Evolutionary conservation across 1,140 invertebrate genomes (phyloP), one percentile per base, ranked within the genome.

Genomic region (Magallana gigas): DNA sequence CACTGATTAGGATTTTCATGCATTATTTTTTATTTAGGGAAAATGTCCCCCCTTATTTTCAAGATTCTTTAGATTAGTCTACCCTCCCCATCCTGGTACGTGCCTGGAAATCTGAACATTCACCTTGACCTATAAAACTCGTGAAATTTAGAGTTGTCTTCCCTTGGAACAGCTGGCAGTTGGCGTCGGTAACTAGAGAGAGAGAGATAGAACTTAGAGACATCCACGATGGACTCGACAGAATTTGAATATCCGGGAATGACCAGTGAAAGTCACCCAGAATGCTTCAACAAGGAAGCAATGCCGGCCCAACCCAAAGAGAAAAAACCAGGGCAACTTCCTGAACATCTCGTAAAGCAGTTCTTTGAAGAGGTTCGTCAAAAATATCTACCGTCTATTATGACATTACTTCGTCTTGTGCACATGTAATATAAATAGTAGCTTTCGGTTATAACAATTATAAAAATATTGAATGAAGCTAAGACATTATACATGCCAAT

Each of bases 261-360:
- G 57, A 89, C 90, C 7, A 88, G 90, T 14, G 88, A 92, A 64
- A 84, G 83, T 0, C 86, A 91, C 80, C 92, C 93, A 9, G 90
- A 90, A 60, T 64, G 89, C 1, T 93, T 94, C 85, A 91, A 90
- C 64, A 89, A 86, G 14, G 59, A 76, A 76, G 88, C 90, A 0
- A 90, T 91, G 71, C 94, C 93, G 2, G 59, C 90, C 0, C 91
- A 91, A 18, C 89, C 92, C 0, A 91, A 83, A 4, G 88, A 89
- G 48, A 88, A 83, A 82, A 94, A 94, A 88, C 91, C 91, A 9
- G 94, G 93, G 12, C 93, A 94, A 81, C 90, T 94, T 7, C 87
- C 91, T 3, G 88, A 92, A 9, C 80, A 91, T 9, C 71, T 92
- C 16, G 89, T 94, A 1, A 86, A 87, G 64, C 90, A 92, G 59